Conservation (phyloP, 1,140 invertebrate genomes). For the Cephus cinctus region DNA sequence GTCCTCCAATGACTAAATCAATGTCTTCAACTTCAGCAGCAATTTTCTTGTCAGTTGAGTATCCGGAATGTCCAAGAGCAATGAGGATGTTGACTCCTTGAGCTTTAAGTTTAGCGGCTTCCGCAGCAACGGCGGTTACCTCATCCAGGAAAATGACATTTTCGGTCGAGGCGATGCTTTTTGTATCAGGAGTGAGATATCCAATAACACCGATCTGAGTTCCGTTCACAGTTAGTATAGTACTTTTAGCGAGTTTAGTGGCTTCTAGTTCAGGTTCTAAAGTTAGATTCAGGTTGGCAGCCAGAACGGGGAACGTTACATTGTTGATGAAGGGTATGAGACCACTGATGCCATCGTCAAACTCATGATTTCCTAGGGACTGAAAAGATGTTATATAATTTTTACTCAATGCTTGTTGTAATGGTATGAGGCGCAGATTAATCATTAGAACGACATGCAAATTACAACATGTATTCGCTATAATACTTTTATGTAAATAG, state of each 20-base stretch:
- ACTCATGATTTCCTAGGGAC: slow-evolving; percentile 86
- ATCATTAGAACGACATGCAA: too few species aligned
- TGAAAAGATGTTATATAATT: too few species aligned
- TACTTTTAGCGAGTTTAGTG: slow-evolving; percentile 58
- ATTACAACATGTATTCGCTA: too few species aligned
- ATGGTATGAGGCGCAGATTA: too few species aligned
- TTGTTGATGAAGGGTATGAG: slow-evolving; percentile 70
- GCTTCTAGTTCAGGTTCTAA: slow-evolving; percentile 60
- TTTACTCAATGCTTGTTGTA: too few species aligned
- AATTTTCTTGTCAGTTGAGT: slow-evolving; percentile 68
- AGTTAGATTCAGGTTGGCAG: slow-evolving; percentile 70
- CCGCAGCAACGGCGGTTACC: slow-evolving; percentile 62
- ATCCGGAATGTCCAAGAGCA: slow-evolving; percentile 81
- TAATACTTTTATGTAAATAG: too few species aligned
- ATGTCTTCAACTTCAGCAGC: slow-evolving; percentile 71
- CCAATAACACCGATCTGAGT: slow-evolving; percentile 76
- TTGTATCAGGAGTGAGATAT: slow-evolving; percentile 78
- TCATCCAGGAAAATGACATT: slow-evolving; percentile 68
- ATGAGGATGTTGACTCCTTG: slow-evolving; percentile 76
- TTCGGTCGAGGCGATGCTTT: slow-evolving; percentile 60
- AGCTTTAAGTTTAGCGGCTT: slow-evolving; percentile 63
- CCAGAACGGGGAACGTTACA: slow-evolving; percentile 65
- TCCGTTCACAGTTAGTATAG: slow-evolving; percentile 61
- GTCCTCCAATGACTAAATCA: slow-evolving; percentile 79
- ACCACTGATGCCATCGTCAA: slow-evolving; percentile 73